Base-by-base conservation (phyloP, 2,797 vertebrate genomes). In the Urocyon cinereoargenteus region DNA sequence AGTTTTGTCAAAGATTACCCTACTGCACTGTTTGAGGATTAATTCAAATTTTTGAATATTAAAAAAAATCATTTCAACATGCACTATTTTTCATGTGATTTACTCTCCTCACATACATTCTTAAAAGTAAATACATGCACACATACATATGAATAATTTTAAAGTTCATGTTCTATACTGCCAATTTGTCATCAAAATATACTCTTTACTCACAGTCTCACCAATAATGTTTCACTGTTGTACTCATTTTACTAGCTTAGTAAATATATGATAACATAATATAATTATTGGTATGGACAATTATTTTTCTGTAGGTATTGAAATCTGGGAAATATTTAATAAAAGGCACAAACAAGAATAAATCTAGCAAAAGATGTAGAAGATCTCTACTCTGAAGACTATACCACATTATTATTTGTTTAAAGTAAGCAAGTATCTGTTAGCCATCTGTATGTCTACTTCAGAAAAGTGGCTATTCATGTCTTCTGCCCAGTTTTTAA, bases 241-340 rank as follows among this genome's bases (percentile, higher is more conserved):
- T 26, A 79, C 81, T 95, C 73, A 62, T 73, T 95, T 62, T 55
- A 24, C 45, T 36, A 79, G 21, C 34, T 73, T 73, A 59, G 45
- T 78, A 78, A 85, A 85, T 51, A 57, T 34, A 62, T 40, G 73
- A 70, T 53, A 40, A 53, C 12, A n/a, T 45, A 62, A 62, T 62
- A 34, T 81, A 64, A 51, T 62, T 55, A 40, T 55, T 91, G 73
- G 10, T 64, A 73, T 72, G 31, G 22, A 31, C 62, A n/a, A 40
- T 61, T 15, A 62, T 31, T 57, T 66, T 72, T n/a, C 77, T 22
- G 31, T 51, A 53, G 73, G 9, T 34, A 26, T 13, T 82, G 16
- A 95, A 90, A 95, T 64, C 22, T 45, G 34, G 81, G 86, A 86
- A 49, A 62, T 91, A 81, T 73, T 72, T 72, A 72, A 36, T 72